Percentiles rank a stretch among this genome's conserved stretches.
phyloP scores from a whole-genome alignment of 2,797 vertebrate species.

The Chloroceryle amazona region DNA sequence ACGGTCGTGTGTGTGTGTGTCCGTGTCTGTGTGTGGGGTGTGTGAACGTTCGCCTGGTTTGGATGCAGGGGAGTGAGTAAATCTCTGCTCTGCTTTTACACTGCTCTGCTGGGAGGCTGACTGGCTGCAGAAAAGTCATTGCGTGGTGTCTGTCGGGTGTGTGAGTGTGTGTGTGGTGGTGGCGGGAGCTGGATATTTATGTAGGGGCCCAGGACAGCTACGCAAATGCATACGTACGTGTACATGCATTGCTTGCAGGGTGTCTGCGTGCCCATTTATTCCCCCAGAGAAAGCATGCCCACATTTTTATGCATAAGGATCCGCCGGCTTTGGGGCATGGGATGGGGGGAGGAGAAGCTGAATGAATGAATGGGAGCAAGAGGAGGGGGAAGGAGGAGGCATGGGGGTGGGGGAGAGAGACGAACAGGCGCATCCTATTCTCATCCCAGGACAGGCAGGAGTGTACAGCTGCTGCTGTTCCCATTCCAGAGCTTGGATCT shows the following conservation, averaged over 20 bases:
- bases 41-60: not conserved
- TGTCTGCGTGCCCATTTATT: conserved; percentile 3
- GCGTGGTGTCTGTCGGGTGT: conserved; percentile 39
- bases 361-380: conserved; percentile 68
- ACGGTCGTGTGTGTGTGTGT: not conserved
- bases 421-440: conserved; percentile 32
- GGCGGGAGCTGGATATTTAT: not conserved
- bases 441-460: conserved; percentile 56
- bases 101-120: conserved; percentile 32
- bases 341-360: conserved; percentile 45
- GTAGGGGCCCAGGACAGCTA: conserved; percentile 34
- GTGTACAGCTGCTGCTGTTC: conserved; percentile 32
- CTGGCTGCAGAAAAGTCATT: conserved; percentile 63
- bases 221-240: not conserved
- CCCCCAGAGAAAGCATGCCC: conserved; percentile 28
- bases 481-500: conserved; percentile 35
- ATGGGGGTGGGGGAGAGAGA: not conserved
- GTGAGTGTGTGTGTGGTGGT: not conserved
- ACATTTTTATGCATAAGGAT: conserved; percentile 46
- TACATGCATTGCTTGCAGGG: conserved; percentile 3
- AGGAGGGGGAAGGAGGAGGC: conserved; percentile 49
- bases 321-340: conserved; percentile 46
- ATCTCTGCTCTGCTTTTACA: not conserved
- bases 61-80: conserved; percentile 36
- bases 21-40: not conserved